These are phyloP conservation scores for Mythimna vitellina DNA, from an alignment of 2,888 invertebrate species.

Conservation along the genomic window DNA sequence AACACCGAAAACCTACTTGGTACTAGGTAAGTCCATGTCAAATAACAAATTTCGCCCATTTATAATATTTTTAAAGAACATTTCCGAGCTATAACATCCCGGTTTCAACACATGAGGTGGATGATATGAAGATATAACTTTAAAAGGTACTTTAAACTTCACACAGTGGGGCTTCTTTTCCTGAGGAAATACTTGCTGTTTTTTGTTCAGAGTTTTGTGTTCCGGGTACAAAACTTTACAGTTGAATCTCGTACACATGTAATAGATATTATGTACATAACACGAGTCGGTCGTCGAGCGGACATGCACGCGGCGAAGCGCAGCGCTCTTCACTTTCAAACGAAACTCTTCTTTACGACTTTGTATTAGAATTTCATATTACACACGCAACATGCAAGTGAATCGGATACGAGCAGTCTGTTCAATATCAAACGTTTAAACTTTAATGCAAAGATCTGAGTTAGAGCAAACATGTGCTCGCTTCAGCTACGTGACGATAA, in stretches of 20 bases:
- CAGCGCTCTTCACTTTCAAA: conserved; percentile 54
- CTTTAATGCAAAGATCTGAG: conserved; percentile 43
- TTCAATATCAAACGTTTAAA: conserved; percentile 51
- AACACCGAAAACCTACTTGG: too few species aligned
- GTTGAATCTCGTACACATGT: conserved; percentile 18
- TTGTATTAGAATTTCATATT: conserved; percentile 57
- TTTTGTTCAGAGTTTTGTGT: neutral
- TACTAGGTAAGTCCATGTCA: neutral
- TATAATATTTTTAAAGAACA: neutral
- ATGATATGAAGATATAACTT: neutral
- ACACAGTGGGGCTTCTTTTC: neutral
- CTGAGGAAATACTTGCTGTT: neutral
- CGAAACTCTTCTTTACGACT: conserved; percentile 53
- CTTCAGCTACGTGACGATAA: conserved; percentile 30
- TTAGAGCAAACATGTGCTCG: conserved; percentile 25
- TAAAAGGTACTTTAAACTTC: neutral
- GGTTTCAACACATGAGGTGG: neutral
- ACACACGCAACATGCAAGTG: conserved; percentile 42
- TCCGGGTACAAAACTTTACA: neutral
- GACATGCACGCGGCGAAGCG: conserved; percentile 44
- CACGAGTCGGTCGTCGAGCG: conserved; percentile 11
- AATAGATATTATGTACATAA: conserved; percentile 16
- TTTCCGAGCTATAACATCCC: neutral
- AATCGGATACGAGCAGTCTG: conserved; percentile 23
- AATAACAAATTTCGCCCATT: neutral